Percentiles rank a stretch among this genome's conserved stretches.
Evolutionary conservation across 2,113 vertebrate species (phyloP).

Genomic region (Gallinago undulata): DNA sequence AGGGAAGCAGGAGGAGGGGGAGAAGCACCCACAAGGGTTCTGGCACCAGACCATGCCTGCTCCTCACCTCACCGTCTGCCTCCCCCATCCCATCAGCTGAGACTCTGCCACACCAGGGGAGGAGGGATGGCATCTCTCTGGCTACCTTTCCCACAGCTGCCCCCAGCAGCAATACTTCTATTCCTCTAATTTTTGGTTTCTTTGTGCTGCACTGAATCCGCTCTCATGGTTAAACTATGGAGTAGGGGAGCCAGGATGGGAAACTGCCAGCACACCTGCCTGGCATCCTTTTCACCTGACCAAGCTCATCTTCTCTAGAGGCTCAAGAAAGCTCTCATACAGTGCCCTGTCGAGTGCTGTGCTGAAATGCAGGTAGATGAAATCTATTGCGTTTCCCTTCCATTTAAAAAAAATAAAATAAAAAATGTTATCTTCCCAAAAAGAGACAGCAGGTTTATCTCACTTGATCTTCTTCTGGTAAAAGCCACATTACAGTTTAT

Average conservation of each 20-base stretch:
- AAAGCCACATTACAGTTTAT: neutral
- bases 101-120: neutral
- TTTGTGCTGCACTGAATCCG: neutral
- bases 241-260: neutral
- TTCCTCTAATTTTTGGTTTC: neutral
- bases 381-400: neutral
- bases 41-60: neutral
- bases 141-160: neutral
- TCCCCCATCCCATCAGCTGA: neutral
- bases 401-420: neutral
- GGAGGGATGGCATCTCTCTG: neutral
- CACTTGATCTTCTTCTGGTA: neutral
- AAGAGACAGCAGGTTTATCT: neutral
- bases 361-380: neutral
- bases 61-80: neutral
- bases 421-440: neutral
- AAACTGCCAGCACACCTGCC: neutral
- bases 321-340: neutral
- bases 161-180: neutral
- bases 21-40: neutral
- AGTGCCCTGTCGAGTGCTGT: accelerated
- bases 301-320: neutral
- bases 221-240: neutral
- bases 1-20: neutral
- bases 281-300: neutral